These are phyloP conservation scores for Sericinus montela DNA, from an alignment of 2,888 invertebrate species.

Conservation along the genomic window DNA sequence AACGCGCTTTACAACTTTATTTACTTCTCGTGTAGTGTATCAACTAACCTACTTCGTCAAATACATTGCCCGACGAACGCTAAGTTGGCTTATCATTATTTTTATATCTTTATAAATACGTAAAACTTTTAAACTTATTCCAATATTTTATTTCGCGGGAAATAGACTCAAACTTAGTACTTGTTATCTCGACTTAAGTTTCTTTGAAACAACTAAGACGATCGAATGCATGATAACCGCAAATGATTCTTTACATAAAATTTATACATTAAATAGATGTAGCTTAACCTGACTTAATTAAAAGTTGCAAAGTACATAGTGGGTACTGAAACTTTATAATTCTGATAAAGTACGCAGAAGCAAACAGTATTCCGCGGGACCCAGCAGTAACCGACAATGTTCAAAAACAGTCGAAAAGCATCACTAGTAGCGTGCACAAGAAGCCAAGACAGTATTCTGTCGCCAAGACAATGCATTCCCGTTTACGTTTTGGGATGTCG, in stretches of 20 bases:
- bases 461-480: slow-evolving; percentile 48
- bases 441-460: slow-evolving; percentile 21
- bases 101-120: no score
- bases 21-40: neutral
- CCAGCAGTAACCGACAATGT: no score
- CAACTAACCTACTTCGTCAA: slow-evolving; percentile 2
- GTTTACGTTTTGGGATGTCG: slow-evolving; percentile 49
- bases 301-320: no score
- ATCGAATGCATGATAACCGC: neutral
- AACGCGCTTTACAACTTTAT: slow-evolving; percentile 3
- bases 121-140: neutral
- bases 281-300: no score
- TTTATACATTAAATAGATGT: neutral
- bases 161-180: no score
- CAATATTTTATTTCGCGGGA: no score
- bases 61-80: slow-evolving; percentile 9
- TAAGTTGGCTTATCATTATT: slow-evolving; percentile 13
- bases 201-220: no score
- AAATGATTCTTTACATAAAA: slow-evolving; percentile 4
- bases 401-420: no score
- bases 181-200: no score
- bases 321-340: no score
- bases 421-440: neutral
- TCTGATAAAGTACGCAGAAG: no score
- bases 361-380: no score